Evolutionary conservation across 2,797 vertebrate species (phyloP).

Genomic region (Neosalanx taihuensis): DNA sequence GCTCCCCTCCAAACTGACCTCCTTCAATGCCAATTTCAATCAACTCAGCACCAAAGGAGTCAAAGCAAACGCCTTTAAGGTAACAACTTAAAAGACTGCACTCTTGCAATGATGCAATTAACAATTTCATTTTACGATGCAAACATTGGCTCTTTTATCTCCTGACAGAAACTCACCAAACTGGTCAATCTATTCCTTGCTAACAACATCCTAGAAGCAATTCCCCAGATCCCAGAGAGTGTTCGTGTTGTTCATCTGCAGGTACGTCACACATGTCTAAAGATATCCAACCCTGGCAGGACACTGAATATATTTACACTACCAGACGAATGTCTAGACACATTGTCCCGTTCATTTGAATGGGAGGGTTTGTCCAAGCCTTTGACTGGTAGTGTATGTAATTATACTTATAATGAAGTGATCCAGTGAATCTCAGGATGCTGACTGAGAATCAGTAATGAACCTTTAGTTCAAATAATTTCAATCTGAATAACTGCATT

Average conservation of each 20-base stretch:
- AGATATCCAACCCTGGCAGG: not conserved
- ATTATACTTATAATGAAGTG: not conserved
- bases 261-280: slow-evolving; percentile 63
- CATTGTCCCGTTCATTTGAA: too few relatives aligned
- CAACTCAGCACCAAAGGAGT: slow-evolving; percentile 90
- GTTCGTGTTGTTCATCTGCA: slow-evolving; percentile 90
- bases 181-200: slow-evolving; percentile 84
- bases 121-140: too few relatives aligned
- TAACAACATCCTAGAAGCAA: slow-evolving; percentile 86
- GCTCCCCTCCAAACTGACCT: slow-evolving; percentile 84
- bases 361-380: too few relatives aligned
- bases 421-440: not conserved
- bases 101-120: not conserved
- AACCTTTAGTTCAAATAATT: not conserved
- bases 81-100: slow-evolving; percentile 8
- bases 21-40: slow-evolving; percentile 91
- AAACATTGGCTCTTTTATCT: not conserved
- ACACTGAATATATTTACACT: too few relatives aligned
- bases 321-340: not conserved
- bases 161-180: slow-evolving; percentile 82
- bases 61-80: slow-evolving; percentile 93
- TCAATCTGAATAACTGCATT: not conserved
- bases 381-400: too few relatives aligned
- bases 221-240: slow-evolving; percentile 89
- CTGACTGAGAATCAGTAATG: too few relatives aligned